Percentiles rank a stretch among this genome's conserved stretches.
Conservation (phyloP, 1,140 invertebrate species). For the Bemisia tabaci region DNA sequence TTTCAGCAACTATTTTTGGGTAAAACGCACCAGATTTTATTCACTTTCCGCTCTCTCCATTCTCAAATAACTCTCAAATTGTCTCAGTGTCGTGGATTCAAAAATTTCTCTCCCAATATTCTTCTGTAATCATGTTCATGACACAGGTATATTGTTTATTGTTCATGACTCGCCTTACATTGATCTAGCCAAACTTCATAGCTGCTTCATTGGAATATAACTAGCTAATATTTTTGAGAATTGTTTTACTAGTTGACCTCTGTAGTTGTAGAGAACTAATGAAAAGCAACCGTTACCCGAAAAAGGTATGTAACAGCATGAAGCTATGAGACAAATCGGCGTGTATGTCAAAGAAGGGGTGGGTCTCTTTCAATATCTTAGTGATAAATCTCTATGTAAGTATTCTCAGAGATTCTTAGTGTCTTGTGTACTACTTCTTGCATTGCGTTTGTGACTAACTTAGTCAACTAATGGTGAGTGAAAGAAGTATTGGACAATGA, state of each 20-base stretch:
- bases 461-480: too few species aligned
- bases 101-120: background rate
- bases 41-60: too few species aligned
- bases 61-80: conserved; percentile 2
- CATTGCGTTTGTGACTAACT: too few species aligned
- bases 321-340: too few species aligned
- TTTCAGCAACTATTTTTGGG: conserved; percentile 71
- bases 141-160: background rate
- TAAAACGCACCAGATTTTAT: conserved; percentile 33
- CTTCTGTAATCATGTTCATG: background rate
- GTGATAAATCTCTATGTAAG: too few species aligned
- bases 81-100: background rate
- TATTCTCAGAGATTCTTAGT: too few species aligned
- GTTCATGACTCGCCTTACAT: background rate
- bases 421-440: too few species aligned
- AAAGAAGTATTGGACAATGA: too few species aligned
- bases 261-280: background rate
- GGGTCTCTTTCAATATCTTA: too few species aligned
- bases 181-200: background rate
- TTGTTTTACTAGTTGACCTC: background rate
- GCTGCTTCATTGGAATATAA: background rate
- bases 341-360: too few species aligned
- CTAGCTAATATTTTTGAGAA: background rate
- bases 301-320: too few species aligned
- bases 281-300: too few species aligned